Evolutionary conservation across 2,113 vertebrate species (phyloP), one percentile per base, ranked within the genome.

Genomic region (Myanophis thanlyinensis): DNA sequence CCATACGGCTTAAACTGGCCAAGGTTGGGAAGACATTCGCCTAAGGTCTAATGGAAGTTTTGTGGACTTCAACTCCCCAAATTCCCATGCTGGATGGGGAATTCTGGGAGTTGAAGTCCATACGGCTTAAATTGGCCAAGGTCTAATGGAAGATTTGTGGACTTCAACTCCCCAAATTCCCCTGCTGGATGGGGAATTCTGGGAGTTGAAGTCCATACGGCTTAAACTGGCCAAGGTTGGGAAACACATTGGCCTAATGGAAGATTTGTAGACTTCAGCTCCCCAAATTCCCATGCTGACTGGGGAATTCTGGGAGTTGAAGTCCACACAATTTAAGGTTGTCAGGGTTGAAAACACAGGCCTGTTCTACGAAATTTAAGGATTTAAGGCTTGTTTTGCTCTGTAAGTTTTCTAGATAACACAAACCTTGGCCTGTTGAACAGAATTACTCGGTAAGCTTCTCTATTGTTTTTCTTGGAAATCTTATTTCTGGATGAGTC

Each of bases 61-160:
- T 59, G 56, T 30, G 56, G 56, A 59, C 25, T 59, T 59, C 56
- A 59, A 27, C 56, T 59, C 25, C 56, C 9, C 56, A 62, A n/a
- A 30, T 62, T 62, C 4, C 11, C 0, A 67, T 15, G 30, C 62
- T 67, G 62, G 4, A 4, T 67, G 30, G 30, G 62, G 62, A 67
- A 67, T 67, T 67, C 62, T 67, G 62, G 62, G 30, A 35, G 30
- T 15, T 67, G 62, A 67, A 67, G 30, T 13, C 62, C 62, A 35
- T 1, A 5, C 30, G 3, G 30, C 3, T 62, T 62, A 12, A 23
- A 47, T 8, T 23, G 0, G 30, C 12, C 0, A 0, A 13, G 4
- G 12, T 15, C 25, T 59, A 27, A 59, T 59, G n/a, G n/a, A n/a
- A n/a, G n/a, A n/a, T n/a, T n/a, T n/a, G n/a, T 56, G 54, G 54